Evolutionary conservation across 1,140 invertebrate species (phyloP).

Genomic region (Chironomus striatipennis): DNA sequence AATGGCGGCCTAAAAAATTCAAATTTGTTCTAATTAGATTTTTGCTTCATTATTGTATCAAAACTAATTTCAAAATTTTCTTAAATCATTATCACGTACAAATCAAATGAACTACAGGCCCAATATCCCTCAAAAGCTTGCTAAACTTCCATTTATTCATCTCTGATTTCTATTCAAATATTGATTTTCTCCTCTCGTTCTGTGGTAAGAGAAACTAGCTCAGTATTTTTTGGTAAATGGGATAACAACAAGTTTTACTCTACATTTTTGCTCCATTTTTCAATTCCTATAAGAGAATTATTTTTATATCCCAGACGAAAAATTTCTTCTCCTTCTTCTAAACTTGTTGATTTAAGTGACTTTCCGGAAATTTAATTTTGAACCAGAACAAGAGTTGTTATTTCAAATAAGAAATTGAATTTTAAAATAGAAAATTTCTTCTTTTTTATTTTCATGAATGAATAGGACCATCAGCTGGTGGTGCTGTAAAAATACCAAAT

Average conservation of each 20-base stretch:
- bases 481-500: background rate
- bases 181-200: background rate
- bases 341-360: conserved; percentile 11
- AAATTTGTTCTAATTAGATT: too few species aligned
- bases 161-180: conserved; percentile 3
- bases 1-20: too few species aligned
- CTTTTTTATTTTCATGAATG: background rate
- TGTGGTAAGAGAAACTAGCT: too few species aligned
- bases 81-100: too few species aligned
- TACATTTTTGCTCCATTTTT: background rate
- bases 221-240: too few species aligned
- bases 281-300: background rate
- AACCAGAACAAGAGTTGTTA: background rate
- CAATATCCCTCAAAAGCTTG: too few species aligned
- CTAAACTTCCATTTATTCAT: too few species aligned
- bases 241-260: too few species aligned
- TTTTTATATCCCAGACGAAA: background rate
- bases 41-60: too few species aligned
- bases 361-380: background rate
- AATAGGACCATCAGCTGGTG: background rate
- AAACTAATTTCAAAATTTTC: too few species aligned
- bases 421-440: background rate
- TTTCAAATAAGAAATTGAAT: background rate
- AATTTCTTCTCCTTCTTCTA: background rate
- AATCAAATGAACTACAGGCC: too few species aligned